A percentile compares a stretch with the other conserved stretches of the same genome.
Evolutionary conservation across 2,797 vertebrate genomes (phyloP).

Genomic region (Melanotaenia nigrans): DNA sequence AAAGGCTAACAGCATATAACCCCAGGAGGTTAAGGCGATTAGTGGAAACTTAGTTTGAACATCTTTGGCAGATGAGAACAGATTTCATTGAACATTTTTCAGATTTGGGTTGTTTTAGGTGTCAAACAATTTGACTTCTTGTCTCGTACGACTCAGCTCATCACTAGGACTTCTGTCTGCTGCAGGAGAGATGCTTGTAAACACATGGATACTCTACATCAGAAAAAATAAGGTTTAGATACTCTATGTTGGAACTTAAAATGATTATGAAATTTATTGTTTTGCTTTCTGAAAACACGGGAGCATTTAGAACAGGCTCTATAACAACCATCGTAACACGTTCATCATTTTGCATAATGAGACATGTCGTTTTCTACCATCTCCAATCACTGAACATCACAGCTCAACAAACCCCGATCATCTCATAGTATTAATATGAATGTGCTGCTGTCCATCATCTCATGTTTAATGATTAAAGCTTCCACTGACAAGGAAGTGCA

Average conservation of each 20-base stretch:
- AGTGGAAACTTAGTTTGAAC: too few species aligned
- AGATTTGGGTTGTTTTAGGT: too few species aligned
- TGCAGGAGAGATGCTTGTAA: too few species aligned
- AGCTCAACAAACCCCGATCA: conserved; percentile 46
- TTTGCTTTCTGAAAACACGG: background rate
- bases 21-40: too few species aligned
- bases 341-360: conserved; percentile 45
- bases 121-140: too few species aligned
- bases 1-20: background rate
- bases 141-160: too few species aligned
- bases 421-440: conserved; percentile 54
- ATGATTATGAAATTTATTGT: background rate
- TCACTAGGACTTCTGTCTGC: too few species aligned
- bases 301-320: conserved; percentile 2
- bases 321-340: conserved; percentile 17
- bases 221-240: background rate
- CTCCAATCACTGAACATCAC: conserved; percentile 55
- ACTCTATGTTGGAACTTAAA: background rate
- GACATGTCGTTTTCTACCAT: conserved; percentile 54
- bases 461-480: conserved; percentile 55
- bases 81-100: too few species aligned
- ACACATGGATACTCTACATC: background rate
- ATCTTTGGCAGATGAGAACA: too few species aligned
- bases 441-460: conserved; percentile 43
- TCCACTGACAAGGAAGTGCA: conserved; percentile 39